phyloP scores from a whole-genome alignment of 2,113 vertebrate genomes.

The Hymenochirus boettgeri region DNA sequence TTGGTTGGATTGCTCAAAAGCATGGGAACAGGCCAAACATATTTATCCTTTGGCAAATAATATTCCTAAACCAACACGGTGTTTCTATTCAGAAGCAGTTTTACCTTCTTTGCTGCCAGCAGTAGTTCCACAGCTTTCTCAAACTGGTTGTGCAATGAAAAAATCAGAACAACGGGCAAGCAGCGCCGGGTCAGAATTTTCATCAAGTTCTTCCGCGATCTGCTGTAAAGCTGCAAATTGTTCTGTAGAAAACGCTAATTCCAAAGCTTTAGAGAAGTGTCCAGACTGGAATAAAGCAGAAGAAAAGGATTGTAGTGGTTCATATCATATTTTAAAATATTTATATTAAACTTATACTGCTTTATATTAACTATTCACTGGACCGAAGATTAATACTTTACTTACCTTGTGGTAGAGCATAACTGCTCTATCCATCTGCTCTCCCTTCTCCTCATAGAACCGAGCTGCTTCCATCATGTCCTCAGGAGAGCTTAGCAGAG shows the following conservation, averaged over 20 bases:
- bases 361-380: too few species aligned
- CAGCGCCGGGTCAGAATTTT: conserved; percentile 81
- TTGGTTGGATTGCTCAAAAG: too few species aligned
- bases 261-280: conserved; percentile 91
- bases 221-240: conserved; percentile 89
- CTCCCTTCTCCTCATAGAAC: conserved; percentile 86
- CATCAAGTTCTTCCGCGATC: conserved; percentile 88
- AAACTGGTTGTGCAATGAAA: conserved; percentile 81
- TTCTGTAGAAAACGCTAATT: conserved; percentile 85
- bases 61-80: too few species aligned
- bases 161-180: conserved; percentile 89
- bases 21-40: too few species aligned
- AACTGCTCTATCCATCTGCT: conserved; percentile 88
- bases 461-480: conserved; percentile 95
- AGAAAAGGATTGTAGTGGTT: too few species aligned
- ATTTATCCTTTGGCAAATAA: too few species aligned
- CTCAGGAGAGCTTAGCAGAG: conserved; percentile 90
- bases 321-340: too few species aligned
- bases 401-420: conserved; percentile 91
- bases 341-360: too few species aligned
- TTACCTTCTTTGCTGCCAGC: conserved; percentile 85
- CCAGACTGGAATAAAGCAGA: conserved; percentile 72
- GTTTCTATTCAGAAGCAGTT: too few species aligned
- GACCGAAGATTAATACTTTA: neutral
- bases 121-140: conserved; percentile 85